Evolutionary conservation across 1,140 invertebrate genomes (phyloP).

Genomic region (Stegodyphus mimosarum): DNA sequence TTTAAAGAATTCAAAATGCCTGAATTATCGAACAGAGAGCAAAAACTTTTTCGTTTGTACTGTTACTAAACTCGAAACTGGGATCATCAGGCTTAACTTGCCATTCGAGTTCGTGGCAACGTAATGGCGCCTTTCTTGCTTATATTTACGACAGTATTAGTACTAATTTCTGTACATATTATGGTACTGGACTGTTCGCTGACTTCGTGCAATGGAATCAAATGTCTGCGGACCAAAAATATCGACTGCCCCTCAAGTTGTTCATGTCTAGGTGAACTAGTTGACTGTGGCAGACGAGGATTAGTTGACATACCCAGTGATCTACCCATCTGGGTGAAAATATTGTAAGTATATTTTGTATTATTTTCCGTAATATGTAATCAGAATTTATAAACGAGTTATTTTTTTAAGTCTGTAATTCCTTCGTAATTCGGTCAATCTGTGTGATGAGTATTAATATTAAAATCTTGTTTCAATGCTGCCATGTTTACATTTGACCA

Average conservation of each 20-base stretch:
- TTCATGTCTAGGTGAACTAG: slow-evolving; percentile 66
- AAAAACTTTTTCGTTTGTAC: background rate
- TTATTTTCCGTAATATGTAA: background rate
- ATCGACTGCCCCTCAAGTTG: slow-evolving; percentile 65
- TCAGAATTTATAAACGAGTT: background rate
- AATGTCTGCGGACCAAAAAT: background rate
- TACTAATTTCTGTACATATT: slow-evolving; percentile 46
- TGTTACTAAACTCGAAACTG: background rate
- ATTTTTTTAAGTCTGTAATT: background rate
- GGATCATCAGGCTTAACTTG: slow-evolving; percentile 36
- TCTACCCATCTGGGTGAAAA: slow-evolving; percentile 66
- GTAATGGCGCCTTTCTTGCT: slow-evolving; percentile 48
- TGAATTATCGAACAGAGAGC: background rate
- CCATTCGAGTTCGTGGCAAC: slow-evolving; percentile 46
- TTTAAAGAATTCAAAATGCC: slow-evolving; percentile 5
- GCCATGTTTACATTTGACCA: slow-evolving; percentile 36
- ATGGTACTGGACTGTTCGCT: slow-evolving; percentile 24
- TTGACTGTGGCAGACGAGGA: slow-evolving; percentile 67
- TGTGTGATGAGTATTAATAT: background rate
- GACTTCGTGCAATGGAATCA: slow-evolving; percentile 6
- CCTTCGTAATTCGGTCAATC: background rate
- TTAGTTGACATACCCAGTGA: slow-evolving; percentile 66
- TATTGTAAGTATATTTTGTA: slow-evolving; percentile 65
- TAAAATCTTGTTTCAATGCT: background rate
- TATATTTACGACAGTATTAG: slow-evolving; percentile 52